Base-by-base conservation (phyloP, 2,113 vertebrate genomes). In the Cryptomyrus ogoouensis region DNA sequence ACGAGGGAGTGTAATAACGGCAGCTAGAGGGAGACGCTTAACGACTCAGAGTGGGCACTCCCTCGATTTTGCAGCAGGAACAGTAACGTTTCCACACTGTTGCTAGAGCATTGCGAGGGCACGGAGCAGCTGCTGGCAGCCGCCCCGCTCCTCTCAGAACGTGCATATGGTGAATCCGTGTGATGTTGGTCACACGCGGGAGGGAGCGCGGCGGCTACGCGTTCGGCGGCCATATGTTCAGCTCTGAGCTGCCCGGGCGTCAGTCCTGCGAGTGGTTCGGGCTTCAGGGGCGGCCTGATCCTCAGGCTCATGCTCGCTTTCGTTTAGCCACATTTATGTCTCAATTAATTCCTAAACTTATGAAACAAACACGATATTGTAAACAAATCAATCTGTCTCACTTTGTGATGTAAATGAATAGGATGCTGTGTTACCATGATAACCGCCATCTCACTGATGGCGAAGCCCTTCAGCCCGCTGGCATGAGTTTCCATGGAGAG, bases 101-200 rank as follows among this genome's bases (percentile, higher is more conserved):
- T n/a, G 21, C 35, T 12, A 10, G 21, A 44, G 31, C 35, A 10
- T 53, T 19, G 12, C 85, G 15, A 39, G 56, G 35, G 10, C 56
- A 1, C 24, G 0, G 53, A 24, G 35, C 35, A 56, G 35, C 27
- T 1, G 10, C 31, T 66, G 52, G 31, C 87, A 13, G 39, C 87
- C 39, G 8, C 3, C 56, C 87, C 15, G 35, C 12, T 80, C 74
- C 15, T 35, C 31, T 80, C 74, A 7, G 87, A 35, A 62, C 17
- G 87, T 62, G 39, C 52, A 87, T 87, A 87, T 87, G 86, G 86
- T 21, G 31, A 87, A 42, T 53, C 50, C 31, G 6, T 87, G 86
- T 50, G 83, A 86, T 24, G 46, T 86, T 86, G 83, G 83, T 50
- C n/a, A 87, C 17, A 39, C 6, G 86, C 31, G 15, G 49, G 46